Conservation (phyloP, 2,113 vertebrate genomes). For the Cathartes aura region DNA sequence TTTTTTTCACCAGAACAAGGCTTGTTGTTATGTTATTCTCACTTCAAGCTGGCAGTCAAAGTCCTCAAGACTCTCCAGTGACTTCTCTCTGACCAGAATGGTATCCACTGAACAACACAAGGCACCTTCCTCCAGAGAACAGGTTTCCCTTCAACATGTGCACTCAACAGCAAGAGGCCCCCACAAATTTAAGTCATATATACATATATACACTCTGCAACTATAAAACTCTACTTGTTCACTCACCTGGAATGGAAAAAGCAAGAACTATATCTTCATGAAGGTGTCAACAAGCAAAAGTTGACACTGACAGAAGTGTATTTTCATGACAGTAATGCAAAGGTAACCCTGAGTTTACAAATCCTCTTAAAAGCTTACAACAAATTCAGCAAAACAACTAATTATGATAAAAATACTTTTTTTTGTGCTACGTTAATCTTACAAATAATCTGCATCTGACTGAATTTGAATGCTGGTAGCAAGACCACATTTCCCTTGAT, state of each 20-base stretch:
- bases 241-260: background rate
- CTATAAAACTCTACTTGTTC: background rate
- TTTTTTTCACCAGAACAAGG: background rate
- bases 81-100: background rate
- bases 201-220: background rate
- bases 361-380: background rate
- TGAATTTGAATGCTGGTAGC: background rate
- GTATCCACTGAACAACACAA: background rate
- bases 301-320: accelerated
- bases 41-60: background rate
- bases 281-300: background rate
- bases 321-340: background rate
- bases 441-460: constrained; percentile 51
- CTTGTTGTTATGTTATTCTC: background rate
- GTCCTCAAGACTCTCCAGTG: background rate
- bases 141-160: background rate
- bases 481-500: constrained; percentile 19
- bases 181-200: background rate
- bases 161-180: background rate
- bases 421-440: background rate
- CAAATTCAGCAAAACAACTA: background rate
- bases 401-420: background rate
- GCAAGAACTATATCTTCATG: background rate
- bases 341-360: background rate
- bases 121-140: background rate